A percentile compares a stretch with the other conserved stretches of the same genome.
phyloP scores from a whole-genome alignment of 1,140 invertebrate species.

The Bombus superbus region DNA sequence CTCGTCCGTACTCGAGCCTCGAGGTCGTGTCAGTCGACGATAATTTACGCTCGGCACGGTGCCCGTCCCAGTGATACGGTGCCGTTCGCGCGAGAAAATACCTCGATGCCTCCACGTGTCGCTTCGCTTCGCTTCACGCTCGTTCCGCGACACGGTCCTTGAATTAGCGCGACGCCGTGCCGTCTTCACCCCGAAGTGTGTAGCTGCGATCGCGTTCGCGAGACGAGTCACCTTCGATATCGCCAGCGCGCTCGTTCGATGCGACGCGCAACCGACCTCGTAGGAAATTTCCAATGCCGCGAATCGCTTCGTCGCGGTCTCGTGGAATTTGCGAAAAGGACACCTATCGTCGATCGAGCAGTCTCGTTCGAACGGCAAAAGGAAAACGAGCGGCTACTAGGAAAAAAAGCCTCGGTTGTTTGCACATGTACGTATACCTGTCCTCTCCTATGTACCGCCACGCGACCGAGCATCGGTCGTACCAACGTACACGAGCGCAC shows the following conservation, averaged over 20 bases:
- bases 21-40: conserved; percentile 67
- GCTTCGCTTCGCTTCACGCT: not conserved
- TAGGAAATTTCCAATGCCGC: conserved; percentile 53
- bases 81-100: not conserved
- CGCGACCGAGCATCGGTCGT: not conserved
- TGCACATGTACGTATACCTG: not conserved
- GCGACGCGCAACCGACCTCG: not conserved
- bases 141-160: not conserved
- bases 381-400: not conserved
- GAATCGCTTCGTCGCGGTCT: not conserved
- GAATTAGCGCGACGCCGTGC: no score
- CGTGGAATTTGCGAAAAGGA: conserved; percentile 24
- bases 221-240: no score
- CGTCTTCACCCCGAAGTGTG: not conserved
- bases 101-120: not conserved
- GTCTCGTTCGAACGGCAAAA: conserved; percentile 1
- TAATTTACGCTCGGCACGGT: conserved; percentile 60
- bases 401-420: conserved; percentile 51
- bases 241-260: no score
- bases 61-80: conserved; percentile 21
- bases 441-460: not conserved
- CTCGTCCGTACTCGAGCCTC: conserved; percentile 38
- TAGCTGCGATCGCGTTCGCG: no score
- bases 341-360: conserved; percentile 24
- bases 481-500: not conserved